Evolutionary conservation across 1,140 invertebrate species (phyloP), one percentile per base, ranked within the genome.

Genomic region (Ceratosolen solmsi): DNA sequence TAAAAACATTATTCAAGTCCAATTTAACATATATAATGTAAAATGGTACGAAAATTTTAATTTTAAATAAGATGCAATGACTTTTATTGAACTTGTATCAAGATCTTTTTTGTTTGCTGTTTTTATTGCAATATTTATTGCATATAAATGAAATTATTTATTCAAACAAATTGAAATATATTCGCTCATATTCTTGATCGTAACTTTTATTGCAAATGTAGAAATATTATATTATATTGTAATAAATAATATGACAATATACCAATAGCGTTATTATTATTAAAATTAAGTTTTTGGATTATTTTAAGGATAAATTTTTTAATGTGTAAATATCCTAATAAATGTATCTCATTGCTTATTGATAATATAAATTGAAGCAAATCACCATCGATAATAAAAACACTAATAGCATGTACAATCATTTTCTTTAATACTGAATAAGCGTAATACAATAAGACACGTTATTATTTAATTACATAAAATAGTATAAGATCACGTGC

Each of bases 331-430:
- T 30, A 58, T 33, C 33, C 2, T 74, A 74, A 74, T 58, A 74
- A 74, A 73, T 58, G 58, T 58, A 58, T 74, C 72, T 5, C 30
- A 74, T 74, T 58, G 22, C 72, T n/a, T 30, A 74, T 38, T 58
- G 72, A 33, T 56, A 74, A 20, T 30, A 58, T 22, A 58, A 1
- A 2, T 17, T 17, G 11, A 74, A 74, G 9, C 30, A 7, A 30
- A 58, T 54, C 20, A 74, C 51, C 27, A 65, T 33, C 60, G 33
- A 30, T 27, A 74, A 51, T 58, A 25, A 58, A 36, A 73, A 74
- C 20, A 36, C 71, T 49, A 9, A 51, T 22, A n/a, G n/a, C n/a
- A 51, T 20, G 30, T 54, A 33, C 25, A 54, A 73, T 13, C 51
- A 58, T 38, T 56, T 54, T 33, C 27, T 13, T 13, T 51, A 73